Conservation (phyloP, 2,113 vertebrate species). For the Phyllostomus hastatus region DNA sequence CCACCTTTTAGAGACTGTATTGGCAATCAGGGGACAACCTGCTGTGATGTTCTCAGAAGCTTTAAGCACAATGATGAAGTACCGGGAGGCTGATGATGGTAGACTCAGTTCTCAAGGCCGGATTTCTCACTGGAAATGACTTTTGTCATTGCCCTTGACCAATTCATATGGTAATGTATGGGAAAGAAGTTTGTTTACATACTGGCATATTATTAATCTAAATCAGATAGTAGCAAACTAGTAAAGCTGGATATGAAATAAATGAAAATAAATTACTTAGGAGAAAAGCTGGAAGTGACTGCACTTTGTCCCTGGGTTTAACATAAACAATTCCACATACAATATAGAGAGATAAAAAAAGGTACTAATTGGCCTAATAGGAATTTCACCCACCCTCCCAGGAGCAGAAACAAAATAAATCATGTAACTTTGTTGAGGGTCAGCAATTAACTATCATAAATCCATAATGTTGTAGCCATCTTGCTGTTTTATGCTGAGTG, state of each 20-base stretch:
- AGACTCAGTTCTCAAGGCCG: slow-evolving; percentile 1
- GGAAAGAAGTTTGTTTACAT: slow-evolving; percentile 32
- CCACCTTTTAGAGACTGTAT: slow-evolving; percentile 21
- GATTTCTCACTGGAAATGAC: slow-evolving; percentile 28
- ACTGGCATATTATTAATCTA: slow-evolving; percentile 48
- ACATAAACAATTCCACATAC: not conserved
- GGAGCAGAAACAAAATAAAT: not conserved
- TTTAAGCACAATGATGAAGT: slow-evolving; percentile 25
- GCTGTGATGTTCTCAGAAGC: slow-evolving; percentile 49
- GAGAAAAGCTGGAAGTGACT: not conserved
- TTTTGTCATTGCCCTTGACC: not conserved
- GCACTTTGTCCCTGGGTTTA: not conserved
- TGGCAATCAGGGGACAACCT: not conserved
- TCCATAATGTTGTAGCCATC: not conserved
- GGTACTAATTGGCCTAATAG: slow-evolving; percentile 39
- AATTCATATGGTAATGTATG: not conserved
- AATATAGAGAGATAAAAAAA: not conserved
- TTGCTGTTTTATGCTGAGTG: not conserved
- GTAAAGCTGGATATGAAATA: not conserved
- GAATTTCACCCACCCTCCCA: not conserved
- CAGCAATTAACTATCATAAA: slow-evolving; percentile 28
- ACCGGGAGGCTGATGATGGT: not conserved
- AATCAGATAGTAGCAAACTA: slow-evolving; percentile 28
- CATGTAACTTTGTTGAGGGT: not conserved
- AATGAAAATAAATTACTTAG: slow-evolving; percentile 31